Evolutionary conservation across 2,113 vertebrate species (phyloP).

Genomic region (Pantherophis guttatus): DNA sequence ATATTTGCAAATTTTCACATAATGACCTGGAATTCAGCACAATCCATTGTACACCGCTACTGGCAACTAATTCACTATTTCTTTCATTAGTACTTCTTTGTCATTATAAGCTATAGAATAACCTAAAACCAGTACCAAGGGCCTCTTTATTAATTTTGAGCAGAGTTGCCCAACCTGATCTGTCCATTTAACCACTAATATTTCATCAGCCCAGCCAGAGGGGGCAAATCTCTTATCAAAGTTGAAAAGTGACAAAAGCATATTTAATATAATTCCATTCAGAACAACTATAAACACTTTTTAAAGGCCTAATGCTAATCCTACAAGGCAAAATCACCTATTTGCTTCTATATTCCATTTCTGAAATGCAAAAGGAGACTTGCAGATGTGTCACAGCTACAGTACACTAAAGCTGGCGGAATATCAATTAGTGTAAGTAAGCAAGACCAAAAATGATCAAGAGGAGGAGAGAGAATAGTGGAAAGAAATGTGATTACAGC

Average conservation of each 20-base stretch:
- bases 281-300: conserved; percentile 11
- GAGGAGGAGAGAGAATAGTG: conserved; percentile 16
- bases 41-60: neutral
- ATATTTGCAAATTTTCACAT: neutral
- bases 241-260: neutral
- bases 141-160: neutral
- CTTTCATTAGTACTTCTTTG: neutral
- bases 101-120: neutral
- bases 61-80: neutral
- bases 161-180: neutral
- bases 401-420: neutral
- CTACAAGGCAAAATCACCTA: neutral
- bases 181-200: neutral
- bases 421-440: neutral
- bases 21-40: neutral
- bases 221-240: neutral
- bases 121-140: neutral
- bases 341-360: neutral
- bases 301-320: neutral
- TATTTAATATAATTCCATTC: neutral
- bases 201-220: neutral
- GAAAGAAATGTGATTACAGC: neutral
- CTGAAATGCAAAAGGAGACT: conserved; percentile 4
- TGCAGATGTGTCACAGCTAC: neutral
- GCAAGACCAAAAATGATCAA: conserved; percentile 13